Evolutionary conservation across 2,113 vertebrate genomes (phyloP), one percentile per base, ranked within the genome.

Genomic region (Podarcis raffonei): DNA sequence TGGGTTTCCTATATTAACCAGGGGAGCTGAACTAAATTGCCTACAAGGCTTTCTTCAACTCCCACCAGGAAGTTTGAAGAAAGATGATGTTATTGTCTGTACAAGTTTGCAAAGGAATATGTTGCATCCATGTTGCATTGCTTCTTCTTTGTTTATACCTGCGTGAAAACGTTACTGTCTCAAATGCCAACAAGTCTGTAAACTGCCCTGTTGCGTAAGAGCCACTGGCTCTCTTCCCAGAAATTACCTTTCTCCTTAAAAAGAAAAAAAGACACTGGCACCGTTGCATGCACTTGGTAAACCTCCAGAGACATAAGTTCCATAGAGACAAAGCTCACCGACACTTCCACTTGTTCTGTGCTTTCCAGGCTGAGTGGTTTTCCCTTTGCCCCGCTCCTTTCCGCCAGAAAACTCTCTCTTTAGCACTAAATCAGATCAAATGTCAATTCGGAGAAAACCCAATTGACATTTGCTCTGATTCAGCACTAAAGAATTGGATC

Each of bases 231-330:
- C 69, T 82, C 18, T 82, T 74, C 86, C 68, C 68, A 87, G 68
- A 87, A 82, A 82, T 75, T 87, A 23, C n/a, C 39, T 35, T 77
- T 37, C n/a, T 87, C 72, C 53, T 69, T 68, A 78, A 75, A 59
- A 81, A 32, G 59, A 62, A 35, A 74, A 4, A 13, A 30, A 62
- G 35, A n/a, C 37, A 81, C 78, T 30, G 59, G 81, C 25, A 57
- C 30, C 35, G 23, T 66, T 39, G n/a, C 5, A 32, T 37, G 84
- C 77, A 30, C 62, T 86, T 86, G 79, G 18, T 62, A 81, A 62
- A 62, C 25, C 15, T 37, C 48, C 78, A 81, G 35, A 12, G n/a
- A 27, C 9, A 6, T 71, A 59, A 81, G 48, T 57, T 57, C 7
- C 30, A 79, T 71, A 27, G 35, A 72, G n/a, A 77, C 8, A 53